Evolutionary conservation across 92 coral and sea anemone species (phyloP).

Genomic region (Nematostella vectensis): DNA sequence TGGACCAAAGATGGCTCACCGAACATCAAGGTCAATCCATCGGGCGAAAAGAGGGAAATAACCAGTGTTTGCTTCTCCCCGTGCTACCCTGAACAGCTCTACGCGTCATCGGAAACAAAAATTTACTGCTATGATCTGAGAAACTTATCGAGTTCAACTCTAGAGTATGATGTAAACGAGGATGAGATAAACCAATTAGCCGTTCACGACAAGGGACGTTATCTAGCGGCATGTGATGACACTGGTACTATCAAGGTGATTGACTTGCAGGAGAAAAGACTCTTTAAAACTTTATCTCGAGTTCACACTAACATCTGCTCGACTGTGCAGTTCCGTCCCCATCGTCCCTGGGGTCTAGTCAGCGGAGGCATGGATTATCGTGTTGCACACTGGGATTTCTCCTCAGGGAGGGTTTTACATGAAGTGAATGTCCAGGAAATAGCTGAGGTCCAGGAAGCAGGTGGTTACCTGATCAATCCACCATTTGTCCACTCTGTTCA

Average conservation of each 20-base stretch:
- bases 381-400: conserved; percentile 80
- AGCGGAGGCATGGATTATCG: conserved; percentile 85
- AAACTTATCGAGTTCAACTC: conserved; percentile 31
- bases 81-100: conserved; percentile 57
- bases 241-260: conserved; percentile 70
- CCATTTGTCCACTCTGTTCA: conserved; percentile 91
- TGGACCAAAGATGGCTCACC: conserved; percentile 81
- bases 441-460: conserved; percentile 16
- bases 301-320: conserved; percentile 78
- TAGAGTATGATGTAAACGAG: conserved; percentile 56
- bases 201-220: conserved; percentile 53
- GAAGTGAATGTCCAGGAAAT: conserved; percentile 53
- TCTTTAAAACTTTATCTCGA: conserved; percentile 61
- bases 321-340: conserved; percentile 79
- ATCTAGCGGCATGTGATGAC: conserved; percentile 86
- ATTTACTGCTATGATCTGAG: conserved; percentile 66
- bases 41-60: conserved; percentile 25
- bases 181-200: conserved; percentile 90
- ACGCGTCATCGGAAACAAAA: conserved; percentile 66
- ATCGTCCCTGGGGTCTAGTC: conserved; percentile 79
- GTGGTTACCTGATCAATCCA: conserved; percentile 61
- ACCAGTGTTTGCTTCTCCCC: conserved; percentile 58
- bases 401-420: conserved; percentile 65
- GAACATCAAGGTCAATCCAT: conserved; percentile 25
- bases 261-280: conserved; percentile 51